Evolutionary conservation across 2,888 invertebrate species (phyloP).

Genomic region (Amphipyra berbera): DNA sequence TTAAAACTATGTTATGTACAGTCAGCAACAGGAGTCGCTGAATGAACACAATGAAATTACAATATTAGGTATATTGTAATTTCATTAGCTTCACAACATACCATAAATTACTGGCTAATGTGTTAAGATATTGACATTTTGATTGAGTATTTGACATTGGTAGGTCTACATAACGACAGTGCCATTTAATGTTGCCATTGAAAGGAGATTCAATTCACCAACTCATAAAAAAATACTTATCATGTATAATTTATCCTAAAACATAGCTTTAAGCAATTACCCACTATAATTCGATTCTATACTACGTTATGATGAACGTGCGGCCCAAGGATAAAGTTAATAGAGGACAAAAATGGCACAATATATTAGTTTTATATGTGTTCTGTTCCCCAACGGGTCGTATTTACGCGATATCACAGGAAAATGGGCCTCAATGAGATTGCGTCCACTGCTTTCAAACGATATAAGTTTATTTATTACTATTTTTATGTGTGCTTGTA

Average conservation of each 20-base stretch:
- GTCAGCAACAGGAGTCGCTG: too few relatives aligned
- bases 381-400: conserved; percentile 65
- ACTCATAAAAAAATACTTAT: too few relatives aligned
- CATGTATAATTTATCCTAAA: conserved; percentile 26
- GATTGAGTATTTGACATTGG: too few relatives aligned
- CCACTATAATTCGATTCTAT: conserved; percentile 36
- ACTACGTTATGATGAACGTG: conserved; percentile 51
- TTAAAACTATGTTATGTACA: too few relatives aligned
- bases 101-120: too few relatives aligned
- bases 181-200: too few relatives aligned
- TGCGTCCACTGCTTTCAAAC: conserved; percentile 66
- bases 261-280: conserved; percentile 37
- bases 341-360: conserved; percentile 73
- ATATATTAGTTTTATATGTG: conserved; percentile 79
- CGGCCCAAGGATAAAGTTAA: conserved; percentile 67
- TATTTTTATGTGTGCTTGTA: conserved; percentile 57
- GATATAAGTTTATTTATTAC: conserved; percentile 71
- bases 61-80: too few relatives aligned
- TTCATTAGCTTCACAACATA: too few relatives aligned
- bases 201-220: too few relatives aligned
- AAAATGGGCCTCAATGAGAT: conserved; percentile 69
- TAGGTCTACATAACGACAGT: too few relatives aligned
- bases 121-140: too few relatives aligned
- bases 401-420: conserved; percentile 69
- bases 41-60: too few relatives aligned